phyloP scores from a whole-genome alignment of 2,888 invertebrate species.

The Drosophila bunnanda region DNA sequence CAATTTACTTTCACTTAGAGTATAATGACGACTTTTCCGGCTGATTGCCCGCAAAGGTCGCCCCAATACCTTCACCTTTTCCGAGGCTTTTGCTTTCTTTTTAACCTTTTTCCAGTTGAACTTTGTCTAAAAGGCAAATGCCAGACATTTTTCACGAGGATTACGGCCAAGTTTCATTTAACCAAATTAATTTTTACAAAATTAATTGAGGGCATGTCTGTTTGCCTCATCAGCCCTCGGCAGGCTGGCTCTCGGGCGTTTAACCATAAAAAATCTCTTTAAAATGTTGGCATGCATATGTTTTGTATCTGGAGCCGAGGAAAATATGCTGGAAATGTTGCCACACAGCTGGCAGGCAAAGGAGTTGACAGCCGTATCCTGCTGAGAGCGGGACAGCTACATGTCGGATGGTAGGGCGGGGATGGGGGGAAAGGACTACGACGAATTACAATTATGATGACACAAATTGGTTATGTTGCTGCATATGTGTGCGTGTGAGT shows the following conservation, averaged over 20 bases:
- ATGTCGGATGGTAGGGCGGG: conserved; percentile 5
- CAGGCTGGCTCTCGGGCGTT: conserved; percentile 3
- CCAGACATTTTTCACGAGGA: conserved; percentile 35
- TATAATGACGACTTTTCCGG: conserved; percentile 57
- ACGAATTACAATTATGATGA: conserved; percentile 80
- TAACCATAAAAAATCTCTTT: conserved; percentile 29
- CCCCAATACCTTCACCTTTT: conserved; percentile 32
- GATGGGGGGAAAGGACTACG: conserved; percentile 31
- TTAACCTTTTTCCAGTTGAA: conserved; percentile 53
- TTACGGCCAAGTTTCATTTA: conserved; percentile 53
- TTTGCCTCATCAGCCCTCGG: conserved; percentile 6
- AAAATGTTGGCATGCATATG: conserved; percentile 35
- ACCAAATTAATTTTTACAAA: conserved; percentile 70
- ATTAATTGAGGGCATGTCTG: conserved; percentile 34
- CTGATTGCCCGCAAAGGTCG: conserved; percentile 53
- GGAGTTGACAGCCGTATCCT: conserved; percentile 53
- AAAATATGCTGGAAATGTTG: conserved; percentile 42
- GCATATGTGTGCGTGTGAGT: conserved; percentile 45
- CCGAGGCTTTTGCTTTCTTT: conserved; percentile 50
- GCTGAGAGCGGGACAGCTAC: conserved; percentile 40
- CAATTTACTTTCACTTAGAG: not conserved
- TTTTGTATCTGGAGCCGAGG: conserved; percentile 20
- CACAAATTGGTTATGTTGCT: conserved; percentile 80
- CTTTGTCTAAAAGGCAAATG: conserved; percentile 42
- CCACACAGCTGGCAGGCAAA: conserved; percentile 33